These are phyloP conservation scores for Papilio gigon DNA, from an alignment of 2,888 invertebrate species.

Conservation along the genomic window DNA sequence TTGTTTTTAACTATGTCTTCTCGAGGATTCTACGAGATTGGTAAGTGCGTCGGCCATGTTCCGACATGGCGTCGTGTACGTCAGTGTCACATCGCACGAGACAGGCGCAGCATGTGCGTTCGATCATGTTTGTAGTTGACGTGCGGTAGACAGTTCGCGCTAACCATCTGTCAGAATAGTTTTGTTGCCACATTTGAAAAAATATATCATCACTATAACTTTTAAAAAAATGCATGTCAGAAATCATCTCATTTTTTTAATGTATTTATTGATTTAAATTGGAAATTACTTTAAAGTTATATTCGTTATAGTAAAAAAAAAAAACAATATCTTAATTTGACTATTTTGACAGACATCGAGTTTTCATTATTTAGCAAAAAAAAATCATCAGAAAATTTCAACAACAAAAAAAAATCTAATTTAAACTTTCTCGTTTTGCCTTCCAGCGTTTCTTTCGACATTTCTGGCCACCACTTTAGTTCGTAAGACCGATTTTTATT, in stretches of 20 bases:
- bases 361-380: conserved; percentile 27
- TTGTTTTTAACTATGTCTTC: conserved; percentile 63
- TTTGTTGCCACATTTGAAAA: conserved; percentile 1
- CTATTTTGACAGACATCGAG: conserved; percentile 32
- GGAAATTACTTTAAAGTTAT: too few relatives aligned
- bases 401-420: conserved; percentile 46
- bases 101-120: conserved; percentile 37
- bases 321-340: conserved; percentile 14
- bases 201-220: not conserved
- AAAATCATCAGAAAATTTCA: conserved; percentile 36
- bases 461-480: conserved; percentile 81
- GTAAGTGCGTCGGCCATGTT: conserved; percentile 62
- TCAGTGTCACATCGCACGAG: conserved; percentile 41
- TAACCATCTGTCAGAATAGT: conserved; percentile 31
- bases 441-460: conserved; percentile 81
- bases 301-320: not conserved
- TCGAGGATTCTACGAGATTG: conserved; percentile 79
- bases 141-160: conserved; percentile 29
- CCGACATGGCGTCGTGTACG: conserved; percentile 43
- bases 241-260: not conserved
- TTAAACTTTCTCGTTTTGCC: conserved; percentile 59
- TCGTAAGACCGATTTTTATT: conserved; percentile 76
- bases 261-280: too few relatives aligned
- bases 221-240: not conserved
- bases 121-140: conserved; percentile 15